phyloP scores from a whole-genome alignment of 2,888 invertebrate species.

The Halocaridina rubra region DNA sequence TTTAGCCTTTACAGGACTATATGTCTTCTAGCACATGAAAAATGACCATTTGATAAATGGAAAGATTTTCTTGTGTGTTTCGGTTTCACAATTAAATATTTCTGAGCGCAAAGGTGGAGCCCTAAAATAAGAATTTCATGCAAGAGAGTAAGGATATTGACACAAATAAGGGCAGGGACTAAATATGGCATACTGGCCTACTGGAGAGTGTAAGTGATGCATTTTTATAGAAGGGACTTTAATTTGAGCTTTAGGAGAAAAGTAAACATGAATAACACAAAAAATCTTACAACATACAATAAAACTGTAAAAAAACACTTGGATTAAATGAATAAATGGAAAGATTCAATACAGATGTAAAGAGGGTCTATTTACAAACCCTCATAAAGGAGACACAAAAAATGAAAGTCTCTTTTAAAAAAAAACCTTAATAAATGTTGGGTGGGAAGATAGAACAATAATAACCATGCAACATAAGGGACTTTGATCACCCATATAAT shows the following conservation, averaged over 20 bases:
- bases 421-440: too few species aligned
- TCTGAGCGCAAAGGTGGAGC: constrained; percentile 33
- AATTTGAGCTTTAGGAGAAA: too few species aligned
- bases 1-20: background rate
- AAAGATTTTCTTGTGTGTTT: constrained; percentile 47
- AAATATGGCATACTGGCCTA: background rate
- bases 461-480: constrained; percentile 34
- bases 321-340: too few species aligned
- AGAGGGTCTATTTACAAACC: too few species aligned
- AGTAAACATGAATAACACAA: too few species aligned
- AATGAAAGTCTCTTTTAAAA: too few species aligned
- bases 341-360: too few species aligned
- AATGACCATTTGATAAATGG: background rate
- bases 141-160: constrained; percentile 11
- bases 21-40: background rate
- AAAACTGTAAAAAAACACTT: too few species aligned
- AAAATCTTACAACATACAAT: too few species aligned
- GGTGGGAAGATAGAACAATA: background rate
- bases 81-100: constrained; percentile 42
- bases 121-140: constrained; percentile 34
- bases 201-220: background rate
- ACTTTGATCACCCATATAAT: background rate
- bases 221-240: too few species aligned
- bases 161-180: background rate
- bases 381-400: too few species aligned